phyloP scores from a whole-genome alignment of 2,113 vertebrate genomes.

The Cheirogaleus medius region DNA sequence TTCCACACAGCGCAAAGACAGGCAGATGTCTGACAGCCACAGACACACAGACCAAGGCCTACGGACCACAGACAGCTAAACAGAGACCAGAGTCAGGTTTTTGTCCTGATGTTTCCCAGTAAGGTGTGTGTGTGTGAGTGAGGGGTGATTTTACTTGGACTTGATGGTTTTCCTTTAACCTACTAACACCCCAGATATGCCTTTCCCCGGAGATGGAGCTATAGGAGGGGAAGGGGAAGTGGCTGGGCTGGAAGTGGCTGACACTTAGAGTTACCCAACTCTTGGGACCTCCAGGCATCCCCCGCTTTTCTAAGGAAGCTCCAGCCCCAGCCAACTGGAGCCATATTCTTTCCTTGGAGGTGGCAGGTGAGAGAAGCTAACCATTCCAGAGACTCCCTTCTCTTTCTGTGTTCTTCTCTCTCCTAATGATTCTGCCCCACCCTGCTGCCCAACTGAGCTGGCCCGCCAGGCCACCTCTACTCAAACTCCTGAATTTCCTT shows the following conservation, averaged over 20 bases:
- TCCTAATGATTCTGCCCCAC: conserved; percentile 47
- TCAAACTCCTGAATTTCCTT: conserved; percentile 79
- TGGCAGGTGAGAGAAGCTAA: conserved; percentile 5
- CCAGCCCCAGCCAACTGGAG: not conserved
- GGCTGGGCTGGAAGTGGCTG: conserved; percentile 4
- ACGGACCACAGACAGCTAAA: conserved; percentile 24
- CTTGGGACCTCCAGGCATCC: not conserved
- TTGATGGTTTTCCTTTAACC: conserved; percentile 56
- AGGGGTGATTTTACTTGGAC: conserved; percentile 61
- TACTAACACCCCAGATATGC: not conserved
- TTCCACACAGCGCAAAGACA: conserved; percentile 42
- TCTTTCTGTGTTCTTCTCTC: not conserved
- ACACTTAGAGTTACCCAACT: conserved; percentile 36
- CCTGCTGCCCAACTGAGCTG: conserved; percentile 52
- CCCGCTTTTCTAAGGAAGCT: conserved; percentile 33
- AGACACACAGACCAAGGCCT: conserved; percentile 65
- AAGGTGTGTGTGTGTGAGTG: not conserved
- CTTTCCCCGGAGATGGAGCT: conserved; percentile 1
- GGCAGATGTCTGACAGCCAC: conserved; percentile 36
- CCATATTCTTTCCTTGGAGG: not conserved
- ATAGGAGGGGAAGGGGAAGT: not conserved
- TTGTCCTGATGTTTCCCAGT: conserved; percentile 46
- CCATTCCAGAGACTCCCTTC: not conserved
- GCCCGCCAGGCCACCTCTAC: conserved; percentile 34
- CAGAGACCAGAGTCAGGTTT: conserved; percentile 51